These are phyloP conservation scores for Drosophila antonietae DNA, from an alignment of 2,888 invertebrate genomes.

Conservation along the genomic window DNA sequence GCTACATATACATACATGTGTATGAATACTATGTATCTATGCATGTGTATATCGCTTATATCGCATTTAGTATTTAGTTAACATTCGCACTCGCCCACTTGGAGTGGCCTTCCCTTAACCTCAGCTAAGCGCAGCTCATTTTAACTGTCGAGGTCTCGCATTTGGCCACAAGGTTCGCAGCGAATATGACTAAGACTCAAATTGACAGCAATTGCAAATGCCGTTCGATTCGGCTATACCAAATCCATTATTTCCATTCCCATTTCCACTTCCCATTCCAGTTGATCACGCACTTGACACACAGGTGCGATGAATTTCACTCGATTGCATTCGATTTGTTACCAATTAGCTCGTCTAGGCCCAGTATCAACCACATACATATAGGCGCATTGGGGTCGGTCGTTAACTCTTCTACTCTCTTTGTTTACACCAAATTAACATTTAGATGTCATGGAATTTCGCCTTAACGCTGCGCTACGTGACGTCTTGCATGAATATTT, in stretches of 20 bases:
- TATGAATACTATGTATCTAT: not conserved
- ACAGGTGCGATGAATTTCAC: slow-evolving; percentile 24
- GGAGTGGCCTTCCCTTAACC: slow-evolving; percentile 61
- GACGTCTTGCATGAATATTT: slow-evolving; percentile 76
- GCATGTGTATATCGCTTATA: not conserved
- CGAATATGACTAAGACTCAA: slow-evolving; percentile 19
- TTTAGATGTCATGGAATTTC: slow-evolving; percentile 45
- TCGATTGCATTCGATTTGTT: slow-evolving; percentile 45
- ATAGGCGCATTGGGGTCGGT: slow-evolving; percentile 48
- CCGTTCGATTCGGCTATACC: not conserved
- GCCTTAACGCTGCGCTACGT: slow-evolving; percentile 70
- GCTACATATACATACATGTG: not conserved
- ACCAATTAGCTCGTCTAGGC: slow-evolving; percentile 43
- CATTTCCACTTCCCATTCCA: not conserved
- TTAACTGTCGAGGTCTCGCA: slow-evolving; percentile 46
- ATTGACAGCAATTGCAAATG: slow-evolving; percentile 27
- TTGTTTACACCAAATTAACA: slow-evolving; percentile 37
- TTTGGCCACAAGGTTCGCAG: slow-evolving; percentile 41
- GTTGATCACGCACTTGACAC: slow-evolving; percentile 24
- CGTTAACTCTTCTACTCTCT: slow-evolving; percentile 48
- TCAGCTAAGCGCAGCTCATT: slow-evolving; percentile 43
- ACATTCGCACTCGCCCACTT: slow-evolving; percentile 57
- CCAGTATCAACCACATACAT: slow-evolving; percentile 28
- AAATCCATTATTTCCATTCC: not conserved
- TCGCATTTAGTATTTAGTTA: slow-evolving; percentile 21